A percentile compares a stretch with the other conserved stretches of the same genome.
These are phyloP conservation scores for Volucella inanis DNA, from an alignment of 2,888 invertebrate genomes.

Conservation along the genomic window DNA sequence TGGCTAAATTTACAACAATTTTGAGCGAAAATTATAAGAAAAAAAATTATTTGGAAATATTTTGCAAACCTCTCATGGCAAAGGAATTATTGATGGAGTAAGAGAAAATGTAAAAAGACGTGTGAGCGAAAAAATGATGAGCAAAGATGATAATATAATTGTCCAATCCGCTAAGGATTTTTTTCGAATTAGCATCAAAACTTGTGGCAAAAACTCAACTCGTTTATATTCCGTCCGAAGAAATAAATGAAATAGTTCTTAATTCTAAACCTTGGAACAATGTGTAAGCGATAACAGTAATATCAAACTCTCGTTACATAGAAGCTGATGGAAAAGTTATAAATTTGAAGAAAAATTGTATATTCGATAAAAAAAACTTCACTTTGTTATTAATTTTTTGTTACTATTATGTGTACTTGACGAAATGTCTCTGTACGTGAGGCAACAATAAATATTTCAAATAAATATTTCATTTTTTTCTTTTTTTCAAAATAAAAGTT, in stretches of 20 bases:
- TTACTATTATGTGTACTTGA: too few species aligned
- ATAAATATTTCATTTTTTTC: too few species aligned
- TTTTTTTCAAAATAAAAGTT: too few species aligned
- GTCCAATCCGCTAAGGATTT: slow-evolving; percentile 47
- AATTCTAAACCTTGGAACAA: slow-evolving; percentile 12
- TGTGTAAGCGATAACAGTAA: slow-evolving; percentile 9
- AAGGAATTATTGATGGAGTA: slow-evolving; percentile 30
- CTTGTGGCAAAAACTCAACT: slow-evolving; percentile 31
- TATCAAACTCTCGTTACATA: slow-evolving; percentile 10
- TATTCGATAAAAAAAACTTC: slow-evolving; percentile 5
- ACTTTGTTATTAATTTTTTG: too few species aligned
- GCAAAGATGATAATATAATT: slow-evolving; percentile 44
- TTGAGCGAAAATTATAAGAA: slow-evolving; percentile 41
- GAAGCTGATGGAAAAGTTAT: slow-evolving; percentile 15
- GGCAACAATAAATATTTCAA: too few species aligned
- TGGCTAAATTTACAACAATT: slow-evolving; percentile 15
- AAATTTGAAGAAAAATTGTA: not conserved
- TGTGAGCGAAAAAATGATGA: slow-evolving; percentile 45
- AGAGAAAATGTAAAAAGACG: slow-evolving; percentile 30
- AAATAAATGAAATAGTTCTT: not conserved
- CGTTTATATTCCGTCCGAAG: slow-evolving; percentile 9
- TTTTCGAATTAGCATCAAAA: slow-evolving; percentile 20
- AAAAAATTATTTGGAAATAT: slow-evolving; percentile 39
- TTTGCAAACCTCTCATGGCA: slow-evolving; percentile 40
- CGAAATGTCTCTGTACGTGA: too few species aligned